Base-by-base conservation (phyloP, 2,113 vertebrate genomes). In the Cyanoramphus novaezelandiae region DNA sequence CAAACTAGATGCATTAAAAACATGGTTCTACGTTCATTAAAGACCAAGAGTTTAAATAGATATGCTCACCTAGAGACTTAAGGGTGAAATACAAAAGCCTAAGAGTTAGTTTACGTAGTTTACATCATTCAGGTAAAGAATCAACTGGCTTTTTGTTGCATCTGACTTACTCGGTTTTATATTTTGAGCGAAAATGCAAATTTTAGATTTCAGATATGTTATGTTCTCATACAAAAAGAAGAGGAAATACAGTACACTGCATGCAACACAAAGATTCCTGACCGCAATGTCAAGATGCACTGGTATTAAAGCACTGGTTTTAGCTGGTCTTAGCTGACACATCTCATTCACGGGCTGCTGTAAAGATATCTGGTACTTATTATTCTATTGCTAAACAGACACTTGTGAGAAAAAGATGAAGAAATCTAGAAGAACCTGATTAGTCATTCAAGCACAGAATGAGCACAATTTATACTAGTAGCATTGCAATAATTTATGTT, bases 331-430 rank as follows among this genome's bases (percentile, higher is more conserved):
- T 68, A 79, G 50, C 18, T 86, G 74, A 67, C 46, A 50, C 17
- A 47, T 50, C 23, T 91, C 50, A 76, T 92, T 82, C 60, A 79
- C 92, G 47, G 24, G 18, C 69, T 82, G 81, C 69, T 88, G 50
- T 82, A 91, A 79, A 81, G 65, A 86, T 62, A 91, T 52, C 86
- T 87, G 77, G 60, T 89, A 75, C 43, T 97, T 86, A 70, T 44
- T 76, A 62, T 65, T 77, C 80, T 84, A 50, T 67, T 62, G 46
- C 50, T 92, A 50, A 88, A 59, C 20, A 79, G 69, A 60, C 55
- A 68, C 43, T 87, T 64, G 50, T n/a, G 72, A 94, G 55, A 79
- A 78, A 90, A 47, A 74, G 37, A 69, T 41, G 31, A 65, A 76
- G n/a, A 90, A 67, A 74, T 59, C 37, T 86, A 82, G 86, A 86